Conservation (phyloP, 1,140 invertebrate species). For the Euura lappo region DNA sequence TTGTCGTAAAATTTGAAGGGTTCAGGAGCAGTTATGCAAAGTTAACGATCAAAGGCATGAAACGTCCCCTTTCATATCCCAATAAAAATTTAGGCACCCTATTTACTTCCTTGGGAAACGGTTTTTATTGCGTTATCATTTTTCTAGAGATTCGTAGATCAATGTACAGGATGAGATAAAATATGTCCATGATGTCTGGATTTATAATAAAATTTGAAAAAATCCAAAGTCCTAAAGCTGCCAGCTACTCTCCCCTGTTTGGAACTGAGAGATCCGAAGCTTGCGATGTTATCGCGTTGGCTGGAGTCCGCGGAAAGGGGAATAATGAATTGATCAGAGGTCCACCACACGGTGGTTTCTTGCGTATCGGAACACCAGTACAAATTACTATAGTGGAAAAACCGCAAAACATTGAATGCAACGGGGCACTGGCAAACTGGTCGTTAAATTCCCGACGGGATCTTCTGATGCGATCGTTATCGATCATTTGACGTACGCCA, state of each 20-base stretch:
- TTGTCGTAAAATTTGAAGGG: conserved; percentile 2
- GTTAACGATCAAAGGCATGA: too few relatives aligned
- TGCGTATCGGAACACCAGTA: neutral
- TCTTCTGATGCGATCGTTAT: conserved; percentile 1
- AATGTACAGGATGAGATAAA: too few relatives aligned
- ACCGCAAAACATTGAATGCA: conserved; percentile 4
- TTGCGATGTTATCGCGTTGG: neutral
- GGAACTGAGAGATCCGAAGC: too few relatives aligned
- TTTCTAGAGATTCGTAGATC: too few relatives aligned
- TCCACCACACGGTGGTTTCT: neutral
- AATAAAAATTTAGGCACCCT: too few relatives aligned
- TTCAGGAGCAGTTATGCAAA: conserved; percentile 7
- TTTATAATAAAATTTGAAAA: too few relatives aligned
- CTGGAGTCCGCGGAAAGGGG: neutral
- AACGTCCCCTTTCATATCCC: too few relatives aligned
- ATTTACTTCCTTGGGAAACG: neutral
- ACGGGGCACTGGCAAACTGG: neutral
- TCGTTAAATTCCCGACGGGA: conserved; percentile 3
- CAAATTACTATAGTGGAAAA: neutral
- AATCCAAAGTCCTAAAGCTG: too few relatives aligned
- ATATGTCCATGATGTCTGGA: too few relatives aligned
- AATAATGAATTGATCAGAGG: neutral
- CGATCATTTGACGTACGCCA: conserved; percentile 1
- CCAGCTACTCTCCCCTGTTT: too few relatives aligned
- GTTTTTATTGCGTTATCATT: too few relatives aligned